A percentile compares a stretch with the other conserved stretches of the same genome.
These are phyloP conservation scores for Charadrius vociferus DNA, from an alignment of 2,113 vertebrate species.

Conservation along the genomic window DNA sequence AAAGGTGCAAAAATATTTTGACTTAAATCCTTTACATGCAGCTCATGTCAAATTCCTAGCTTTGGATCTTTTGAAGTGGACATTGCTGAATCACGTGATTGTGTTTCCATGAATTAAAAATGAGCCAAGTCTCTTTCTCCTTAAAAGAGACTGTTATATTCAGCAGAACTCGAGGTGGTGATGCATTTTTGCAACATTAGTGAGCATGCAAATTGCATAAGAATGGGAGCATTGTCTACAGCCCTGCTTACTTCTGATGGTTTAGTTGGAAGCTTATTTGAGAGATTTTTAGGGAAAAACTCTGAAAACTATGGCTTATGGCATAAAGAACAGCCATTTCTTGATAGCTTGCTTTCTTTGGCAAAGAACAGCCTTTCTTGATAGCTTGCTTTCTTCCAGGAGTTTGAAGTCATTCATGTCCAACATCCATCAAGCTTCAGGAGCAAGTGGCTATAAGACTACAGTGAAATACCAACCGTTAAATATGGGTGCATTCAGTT, in stretches of 20 bases:
- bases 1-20: background rate
- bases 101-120: slow-evolving; percentile 6
- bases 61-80: background rate
- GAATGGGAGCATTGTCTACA: slow-evolving; percentile 14
- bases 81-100: background rate
- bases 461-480: background rate
- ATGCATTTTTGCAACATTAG: slow-evolving; percentile 3
- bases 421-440: background rate
- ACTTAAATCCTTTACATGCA: background rate
- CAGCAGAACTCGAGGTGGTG: slow-evolving; percentile 3
- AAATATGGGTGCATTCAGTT: background rate
- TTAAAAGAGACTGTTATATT: slow-evolving; percentile 16
- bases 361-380: background rate
- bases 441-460: background rate
- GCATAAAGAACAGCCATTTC: background rate
- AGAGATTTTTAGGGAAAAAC: background rate
- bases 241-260: background rate
- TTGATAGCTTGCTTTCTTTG: background rate
- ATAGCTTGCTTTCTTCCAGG: background rate
- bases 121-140: background rate
- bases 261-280: background rate
- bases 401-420: background rate
- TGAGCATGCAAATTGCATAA: background rate
- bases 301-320: background rate
- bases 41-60: background rate